Evolutionary conservation across 2,888 invertebrate species (phyloP), one percentile per base, ranked within the genome.

Genomic region (Drosophila colorata): DNA sequence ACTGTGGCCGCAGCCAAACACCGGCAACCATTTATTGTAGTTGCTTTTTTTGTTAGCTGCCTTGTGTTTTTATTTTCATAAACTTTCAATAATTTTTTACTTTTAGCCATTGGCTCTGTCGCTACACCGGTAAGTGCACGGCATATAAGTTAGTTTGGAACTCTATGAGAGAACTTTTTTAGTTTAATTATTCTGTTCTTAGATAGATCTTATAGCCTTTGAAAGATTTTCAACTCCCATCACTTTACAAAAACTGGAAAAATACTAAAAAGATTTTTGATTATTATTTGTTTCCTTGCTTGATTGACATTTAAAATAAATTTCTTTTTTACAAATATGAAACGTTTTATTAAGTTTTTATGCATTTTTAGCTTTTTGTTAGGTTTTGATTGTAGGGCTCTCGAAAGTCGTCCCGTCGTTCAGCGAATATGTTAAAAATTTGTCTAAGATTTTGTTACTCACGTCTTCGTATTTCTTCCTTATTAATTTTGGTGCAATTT

Each of bases 401-500:
- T 9, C 7, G 1, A 0, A 0, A 23, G 46, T 66, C 52, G 53
- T 0, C 44, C 11, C 31, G 7, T 23, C 31, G 7, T 23, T 14
- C 14, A 4, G 16, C 3, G 1, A 8, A 4, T 46, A 18, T 40
- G 13, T 28, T 20, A 7, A 14, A n/a, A 52, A 53, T 60, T 63
- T 71, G 44, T 35, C 48, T 61, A 60, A 72, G 80, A 85, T 77
- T 65, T 68, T 56, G 63, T 82, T 74, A 70, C 66, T 63, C 60
- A 59, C 61, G 66, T 64, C 67, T 74, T 60, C 38, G 60, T 58
- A 51, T 80, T 65, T 55, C 61, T 59, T 58, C 64, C 69, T 82
- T 84, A 78, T 87, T 84, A 87, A 80, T 87, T 82, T 77, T 70
- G 84, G 78, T 84, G 82, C 81, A 82, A 87, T 74, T 87, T 80